Evolutionary conservation across 2,888 invertebrate species (phyloP), one percentile per base, ranked within the genome.

Genomic region (Caprella mutica): DNA sequence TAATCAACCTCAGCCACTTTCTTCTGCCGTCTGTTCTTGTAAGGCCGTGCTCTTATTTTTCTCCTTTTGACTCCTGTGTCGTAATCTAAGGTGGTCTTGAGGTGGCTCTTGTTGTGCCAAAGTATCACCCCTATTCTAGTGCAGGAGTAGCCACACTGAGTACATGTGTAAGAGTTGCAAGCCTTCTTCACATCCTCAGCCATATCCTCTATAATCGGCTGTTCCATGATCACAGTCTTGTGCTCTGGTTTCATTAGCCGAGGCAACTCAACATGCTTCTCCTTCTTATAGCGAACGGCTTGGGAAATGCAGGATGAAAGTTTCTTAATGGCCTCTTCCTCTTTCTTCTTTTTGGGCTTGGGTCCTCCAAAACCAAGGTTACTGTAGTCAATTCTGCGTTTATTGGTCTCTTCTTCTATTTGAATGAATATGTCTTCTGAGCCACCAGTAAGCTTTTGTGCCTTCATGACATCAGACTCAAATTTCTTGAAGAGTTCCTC

Each of bases 401-500:
- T 75, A 52, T 56, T 56, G 8, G 58, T 52, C 8, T 42, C 59
- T 9, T 52, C 30, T 58, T 66, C 59, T 12, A 48, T 48, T 17
- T 30, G 48, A 40, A 57, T 52, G 54, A 65, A 35, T 65, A 86
- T 85, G 66, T 82, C 78, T 23, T 79, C 78, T 71, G 86, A 80
- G 8, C 86, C 86, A 26, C 80, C 79, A 2, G 84, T 81, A 56
- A 81, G 76, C 46, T 77, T 78, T 70, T 89, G 88, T 0, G 89
- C 89, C 57, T 77, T 78, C 54, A 79, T 76, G 2, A 89, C 79
- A 72, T 88, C 88, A 46, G 79, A 78, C 0, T 85, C 85, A 73
- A 89, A 88, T 71, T 86, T 86, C 65, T 83, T 81, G 83, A 86
- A 84, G 65, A 77, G 80, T 46, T 69, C 71, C 17, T 72, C 74